phyloP scores from a whole-genome alignment of 2,888 invertebrate species.

The Hipparchia semele region DNA sequence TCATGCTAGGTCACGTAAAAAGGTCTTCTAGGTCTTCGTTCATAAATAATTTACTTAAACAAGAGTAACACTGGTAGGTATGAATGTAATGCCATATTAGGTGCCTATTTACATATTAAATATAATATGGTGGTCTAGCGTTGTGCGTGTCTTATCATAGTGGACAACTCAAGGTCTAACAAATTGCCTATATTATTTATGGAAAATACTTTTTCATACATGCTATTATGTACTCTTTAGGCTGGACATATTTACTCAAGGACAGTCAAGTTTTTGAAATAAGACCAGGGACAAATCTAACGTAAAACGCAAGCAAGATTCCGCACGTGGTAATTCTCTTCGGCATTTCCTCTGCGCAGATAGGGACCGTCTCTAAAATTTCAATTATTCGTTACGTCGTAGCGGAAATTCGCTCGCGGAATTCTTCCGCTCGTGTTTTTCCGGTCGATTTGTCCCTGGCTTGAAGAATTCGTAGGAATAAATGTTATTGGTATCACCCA shows the following conservation, averaged over 20 bases:
- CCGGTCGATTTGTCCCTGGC: too few relatives aligned
- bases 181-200: neutral
- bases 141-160: constrained; percentile 15
- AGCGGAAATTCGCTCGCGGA: too few relatives aligned
- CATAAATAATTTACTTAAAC: neutral
- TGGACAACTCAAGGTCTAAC: constrained; percentile 6
- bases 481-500: too few relatives aligned
- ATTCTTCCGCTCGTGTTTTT: too few relatives aligned
- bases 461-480: too few relatives aligned
- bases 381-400: too few relatives aligned
- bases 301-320: too few relatives aligned
- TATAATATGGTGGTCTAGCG: neutral
- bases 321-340: too few relatives aligned
- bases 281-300: neutral
- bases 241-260: neutral
- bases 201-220: neutral
- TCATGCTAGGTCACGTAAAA: neutral
- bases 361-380: too few relatives aligned
- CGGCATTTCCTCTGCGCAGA: too few relatives aligned
- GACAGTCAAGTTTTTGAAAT: neutral
- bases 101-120: neutral
- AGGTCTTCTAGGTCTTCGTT: neutral
- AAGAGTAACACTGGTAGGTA: neutral
- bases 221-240: neutral
- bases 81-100: neutral